Base-by-base conservation (phyloP, 37 sponge, comb jelly and placozoan genomes). In the Agelas oroides region DNA sequence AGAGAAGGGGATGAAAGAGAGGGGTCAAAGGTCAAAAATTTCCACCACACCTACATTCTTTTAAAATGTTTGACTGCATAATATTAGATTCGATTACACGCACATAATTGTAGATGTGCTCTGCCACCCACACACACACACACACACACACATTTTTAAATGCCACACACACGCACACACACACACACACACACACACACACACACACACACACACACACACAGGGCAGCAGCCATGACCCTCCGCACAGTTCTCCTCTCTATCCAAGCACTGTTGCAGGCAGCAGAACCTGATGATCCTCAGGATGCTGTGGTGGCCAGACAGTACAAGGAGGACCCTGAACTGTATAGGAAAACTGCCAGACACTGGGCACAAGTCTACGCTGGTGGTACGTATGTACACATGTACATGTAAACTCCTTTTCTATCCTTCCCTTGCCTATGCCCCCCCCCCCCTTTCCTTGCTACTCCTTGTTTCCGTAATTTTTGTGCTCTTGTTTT, bases 231-330 rank as follows among this genome's bases (percentile, higher is more conserved):
- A 97, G 5, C 94, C 96, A 95, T 96, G 95, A 23, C 80, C 96
- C 59, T 57, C 19, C 19, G 17, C 17, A 57, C 19, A n/a, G n/a
- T n/a, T n/a, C n/a, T n/a, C n/a, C n/a, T n/a, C n/a, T 5, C 79
- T 96, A 76, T 94, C 97, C 60, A 97, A 96, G 23, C 86, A 96
- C 3, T 76, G 91, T 17, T 92, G 90, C 37, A 88, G 62, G 93
- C 98, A 56, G 95, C 98, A 23, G 99, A 98, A 56, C 99, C 99
- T 39, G 93, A 96, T 68, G 99, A 98, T n/a, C n/a, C n/a, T n/a
- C n/a, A n/a, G n/a, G n/a, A n/a, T n/a, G n/a, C n/a, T 67, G 96
- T 98, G 30, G 99, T 98, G 25, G 99, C 99, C 41, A 90, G 73
- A 58, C 93, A 98, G 84, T 98, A 96, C 75, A 98, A 96, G 64